phyloP scores from a whole-genome alignment of 1,140 invertebrate genomes.

The Platorchestia sp. region DNA sequence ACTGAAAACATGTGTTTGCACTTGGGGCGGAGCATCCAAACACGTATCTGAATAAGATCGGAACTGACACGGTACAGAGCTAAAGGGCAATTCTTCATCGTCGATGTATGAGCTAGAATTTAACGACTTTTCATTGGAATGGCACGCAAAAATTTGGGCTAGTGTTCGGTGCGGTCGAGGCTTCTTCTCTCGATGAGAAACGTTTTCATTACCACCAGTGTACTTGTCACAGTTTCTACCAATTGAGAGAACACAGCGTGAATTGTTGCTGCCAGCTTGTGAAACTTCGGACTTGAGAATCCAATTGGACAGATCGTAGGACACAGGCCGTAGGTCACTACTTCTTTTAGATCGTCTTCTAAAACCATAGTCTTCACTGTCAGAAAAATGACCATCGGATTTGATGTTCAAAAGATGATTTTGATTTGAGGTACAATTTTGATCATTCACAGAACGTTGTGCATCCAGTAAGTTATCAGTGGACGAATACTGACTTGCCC shows the following conservation, averaged over 20 bases:
- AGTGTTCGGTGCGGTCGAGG: background rate
- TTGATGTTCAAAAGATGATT: background rate
- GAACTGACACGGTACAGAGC: background rate
- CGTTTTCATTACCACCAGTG: background rate
- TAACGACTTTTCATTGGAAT: background rate
- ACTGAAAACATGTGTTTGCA: background rate
- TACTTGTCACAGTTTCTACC: constrained; percentile 35
- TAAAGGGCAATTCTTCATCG: background rate
- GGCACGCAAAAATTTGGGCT: constrained; percentile 13
- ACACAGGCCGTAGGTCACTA: background rate
- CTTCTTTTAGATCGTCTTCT: background rate
- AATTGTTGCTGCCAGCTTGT: background rate
- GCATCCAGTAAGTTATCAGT: background rate
- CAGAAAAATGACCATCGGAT: background rate
- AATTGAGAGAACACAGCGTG: constrained; percentile 20
- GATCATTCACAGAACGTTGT: background rate
- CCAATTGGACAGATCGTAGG: constrained; percentile 37
- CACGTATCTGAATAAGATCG: constrained; percentile 28
- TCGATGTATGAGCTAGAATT: background rate
- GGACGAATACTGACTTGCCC: background rate
- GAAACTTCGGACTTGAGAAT: background rate
- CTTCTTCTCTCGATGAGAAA: background rate
- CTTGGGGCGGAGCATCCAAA: background rate
- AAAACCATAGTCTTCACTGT: constrained; percentile 38
- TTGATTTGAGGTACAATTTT: background rate